Percentiles rank a stretch among this genome's conserved stretches.
Conservation (phyloP, 2,113 vertebrate genomes). For the Rhegmatorhina hoffmannsi region DNA sequence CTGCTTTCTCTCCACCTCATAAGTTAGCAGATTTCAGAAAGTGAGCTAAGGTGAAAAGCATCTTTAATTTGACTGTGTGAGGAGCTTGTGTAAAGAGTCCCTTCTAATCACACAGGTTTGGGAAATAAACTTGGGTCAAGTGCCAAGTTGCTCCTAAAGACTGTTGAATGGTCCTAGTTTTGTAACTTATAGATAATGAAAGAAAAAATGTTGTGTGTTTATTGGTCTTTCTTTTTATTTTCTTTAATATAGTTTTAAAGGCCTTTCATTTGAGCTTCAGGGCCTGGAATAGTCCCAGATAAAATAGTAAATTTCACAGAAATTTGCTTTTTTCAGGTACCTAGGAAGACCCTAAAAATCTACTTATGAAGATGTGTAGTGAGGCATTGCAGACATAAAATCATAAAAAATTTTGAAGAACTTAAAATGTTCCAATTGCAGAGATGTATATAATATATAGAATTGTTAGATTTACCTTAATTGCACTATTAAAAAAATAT, state of each 20-base stretch:
- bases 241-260: not conserved
- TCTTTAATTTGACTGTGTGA: not conserved
- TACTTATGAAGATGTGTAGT: not conserved
- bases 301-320: not conserved
- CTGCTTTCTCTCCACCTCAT: not conserved
- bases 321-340: not conserved
- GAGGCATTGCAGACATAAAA: not conserved
- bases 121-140: not conserved
- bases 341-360: not conserved
- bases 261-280: not conserved
- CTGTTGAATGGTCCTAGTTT: not conserved
- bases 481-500: conserved; percentile 10
- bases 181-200: not conserved
- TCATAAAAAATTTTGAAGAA: not conserved
- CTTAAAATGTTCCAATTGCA: not conserved
- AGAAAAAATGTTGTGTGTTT: not conserved
- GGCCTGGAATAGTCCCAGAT: not conserved
- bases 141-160: not conserved
- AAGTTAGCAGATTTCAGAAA: not conserved
- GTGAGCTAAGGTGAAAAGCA: not conserved
- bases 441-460: not conserved
- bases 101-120: not conserved
- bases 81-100: not conserved
- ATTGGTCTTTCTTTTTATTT: not conserved
- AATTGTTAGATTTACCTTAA: not conserved